Evolutionary conservation across 2,888 invertebrate genomes (phyloP).

Genomic region (Stenoptilia bipunctidactyla): DNA sequence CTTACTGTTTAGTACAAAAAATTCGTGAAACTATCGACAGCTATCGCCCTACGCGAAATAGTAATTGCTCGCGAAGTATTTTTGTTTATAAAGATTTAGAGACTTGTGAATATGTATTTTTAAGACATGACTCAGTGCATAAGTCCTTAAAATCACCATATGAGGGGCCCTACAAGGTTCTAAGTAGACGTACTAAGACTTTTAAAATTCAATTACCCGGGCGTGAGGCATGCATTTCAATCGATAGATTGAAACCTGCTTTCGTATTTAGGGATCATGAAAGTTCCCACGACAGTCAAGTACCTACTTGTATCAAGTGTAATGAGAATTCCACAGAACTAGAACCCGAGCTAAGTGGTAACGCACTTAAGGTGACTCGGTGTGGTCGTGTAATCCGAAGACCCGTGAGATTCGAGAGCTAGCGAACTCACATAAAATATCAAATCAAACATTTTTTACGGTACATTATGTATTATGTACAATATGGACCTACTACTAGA

Average conservation of each 20-base stretch:
- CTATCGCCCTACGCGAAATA: constrained; percentile 4
- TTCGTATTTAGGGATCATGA: neutral
- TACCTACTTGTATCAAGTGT: neutral
- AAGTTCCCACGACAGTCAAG: neutral
- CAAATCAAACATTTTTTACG: no score
- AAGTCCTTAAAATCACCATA: constrained; percentile 11
- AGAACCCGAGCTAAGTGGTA: no score
- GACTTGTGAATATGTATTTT: constrained; percentile 5
- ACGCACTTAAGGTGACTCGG: neutral
- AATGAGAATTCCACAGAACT: no score
- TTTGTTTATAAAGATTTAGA: constrained; percentile 8
- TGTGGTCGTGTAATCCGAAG: neutral
- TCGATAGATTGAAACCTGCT: constrained; percentile 10
- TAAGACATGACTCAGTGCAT: constrained; percentile 11
- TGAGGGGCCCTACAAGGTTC: constrained; percentile 11
- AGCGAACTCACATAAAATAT: neutral
- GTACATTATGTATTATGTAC: no score
- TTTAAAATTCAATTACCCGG: constrained; percentile 1
- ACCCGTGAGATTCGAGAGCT: neutral
- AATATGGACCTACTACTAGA: no score
- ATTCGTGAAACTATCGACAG: constrained; percentile 1
- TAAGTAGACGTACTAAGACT: constrained; percentile 5
- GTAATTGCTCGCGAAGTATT: neutral
- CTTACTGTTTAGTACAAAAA: neutral
- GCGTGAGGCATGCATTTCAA: constrained; percentile 4